Conservation (phyloP, 35 echinoderm and acorn worm genomes). For the Apostichopus californicus region DNA sequence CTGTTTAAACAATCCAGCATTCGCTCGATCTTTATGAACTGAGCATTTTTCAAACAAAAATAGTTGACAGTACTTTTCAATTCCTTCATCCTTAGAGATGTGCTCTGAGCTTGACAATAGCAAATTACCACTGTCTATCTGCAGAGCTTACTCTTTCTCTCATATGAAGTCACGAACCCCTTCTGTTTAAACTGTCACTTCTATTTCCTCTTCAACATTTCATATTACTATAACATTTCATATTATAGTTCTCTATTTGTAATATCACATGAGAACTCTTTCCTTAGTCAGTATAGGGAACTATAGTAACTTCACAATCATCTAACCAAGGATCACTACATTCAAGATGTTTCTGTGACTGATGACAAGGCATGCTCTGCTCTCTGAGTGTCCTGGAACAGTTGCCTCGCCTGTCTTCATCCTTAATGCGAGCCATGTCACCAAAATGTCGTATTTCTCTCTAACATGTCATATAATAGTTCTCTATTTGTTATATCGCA, state of each 20-base stretch:
- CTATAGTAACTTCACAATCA: neutral
- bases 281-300: neutral
- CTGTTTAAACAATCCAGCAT: no score
- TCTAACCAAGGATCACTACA: neutral
- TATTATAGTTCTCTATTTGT: neutral
- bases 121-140: no score
- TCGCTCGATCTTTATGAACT: no score
- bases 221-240: neutral
- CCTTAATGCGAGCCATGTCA: no score
- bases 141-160: no score
- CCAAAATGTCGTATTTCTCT: neutral
- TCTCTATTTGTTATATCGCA: neutral
- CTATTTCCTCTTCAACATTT: neutral
- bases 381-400: conserved; percentile 55
- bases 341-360: neutral
- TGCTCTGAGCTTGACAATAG: no score
- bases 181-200: no score
- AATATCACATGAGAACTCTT: neutral
- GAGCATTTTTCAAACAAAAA: no score
- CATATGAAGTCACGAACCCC: no score
- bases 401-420: no score
- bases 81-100: no score
- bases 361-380: conserved; percentile 42
- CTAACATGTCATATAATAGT: neutral
- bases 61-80: no score